Evolutionary conservation across 1,140 invertebrate species (phyloP), one percentile per base, ranked within the genome.

Genomic region (Neelides sp.): DNA sequence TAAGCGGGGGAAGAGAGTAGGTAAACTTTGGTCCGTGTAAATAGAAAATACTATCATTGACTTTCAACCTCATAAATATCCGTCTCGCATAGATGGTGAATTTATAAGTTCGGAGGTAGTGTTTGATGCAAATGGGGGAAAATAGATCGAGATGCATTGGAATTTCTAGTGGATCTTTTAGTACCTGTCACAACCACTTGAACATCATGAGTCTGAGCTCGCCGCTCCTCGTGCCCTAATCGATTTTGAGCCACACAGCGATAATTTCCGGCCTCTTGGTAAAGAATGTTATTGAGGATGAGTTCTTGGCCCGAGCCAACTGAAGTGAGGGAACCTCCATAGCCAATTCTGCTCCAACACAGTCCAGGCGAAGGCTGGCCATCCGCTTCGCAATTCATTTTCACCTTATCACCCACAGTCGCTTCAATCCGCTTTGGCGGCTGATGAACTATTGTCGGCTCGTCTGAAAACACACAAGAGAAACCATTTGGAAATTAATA

Each of bases 361-460:
- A 62, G 52, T 57, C n/a, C 61, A 52, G 39, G 61, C 24, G 19
- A 51, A 58, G 54, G 17, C 62, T 59, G 42, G 26, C 64, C 69
- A 74, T 79, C 79, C 64, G 77, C 80, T 41, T 83, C 82, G 68
- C 85, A 89, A 58, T 85, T 81, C 13, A 89, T 70, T 42, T 84
- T 83, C 3, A 88, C 83, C 32, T 82, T 82, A 8, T 84, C 85
- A 23, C 85, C 85, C 17, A 89, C 72, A 36, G 80, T 79, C 12
- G 87, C 83, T 60, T 88, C 83, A 54, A 83, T 71, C 63, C 79
- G 76, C 15, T 70, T 68, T 10, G 73, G 69, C 49, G 79, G 77
- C 30, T 64, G 58, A 47, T 62, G 49, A 47, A 62, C 51, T 39
- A 63, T 63, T 35, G 56, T 58, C 20, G 62, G 58, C 36, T 62